Evolutionary conservation across 2,113 vertebrate species (phyloP), one percentile per base, ranked within the genome.

Genomic region (Neolamprologus sp.): DNA sequence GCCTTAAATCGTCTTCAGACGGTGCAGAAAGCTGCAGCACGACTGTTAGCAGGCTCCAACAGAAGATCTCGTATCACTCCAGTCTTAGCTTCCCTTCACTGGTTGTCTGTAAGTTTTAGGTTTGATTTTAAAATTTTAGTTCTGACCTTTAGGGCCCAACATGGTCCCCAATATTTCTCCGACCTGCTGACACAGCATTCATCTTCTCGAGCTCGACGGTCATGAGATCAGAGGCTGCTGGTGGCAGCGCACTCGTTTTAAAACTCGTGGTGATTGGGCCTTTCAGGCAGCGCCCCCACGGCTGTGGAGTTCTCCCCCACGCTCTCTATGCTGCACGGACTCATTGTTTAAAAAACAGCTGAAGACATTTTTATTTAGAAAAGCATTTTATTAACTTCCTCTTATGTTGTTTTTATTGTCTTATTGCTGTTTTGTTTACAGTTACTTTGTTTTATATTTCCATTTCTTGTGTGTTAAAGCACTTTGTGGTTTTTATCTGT

Each of bases 101-200:
- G 54, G 4, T 57, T 57, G 23, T 7, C 55, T 57, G 55, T 23
- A 5, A 28, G 55, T 28, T 58, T 58, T 58, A 58, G 26, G 26
- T 30, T 58, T 58, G 13, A 3, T 58, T 16, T 6, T 1, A 28
- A 2, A 28, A 9, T 1, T 30, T 30, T 9, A 30, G 26, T 2
- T 30, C 26, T 6, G 2, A 30, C 55, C 55, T 17, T 58, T 58
- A 58, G 26, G 55, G 55, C 55, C 55, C 26, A 3, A 3, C 53
- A 26, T 55, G 55, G 55, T 30, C 55, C 4, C 5, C 1, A 58
- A 58, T 0, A 4, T 58, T 58, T 30, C 2, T 17, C 26, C 0
- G 5, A 58, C 26, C 55, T 30, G 55, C 26, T 58, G 55, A 58
- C 26, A 9, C 13, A 1, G 14, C 26, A 9, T 0, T 58, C 55